Base-by-base conservation (phyloP, 2,888 invertebrate genomes). In the Imbricaverruca yamaguchii region DNA sequence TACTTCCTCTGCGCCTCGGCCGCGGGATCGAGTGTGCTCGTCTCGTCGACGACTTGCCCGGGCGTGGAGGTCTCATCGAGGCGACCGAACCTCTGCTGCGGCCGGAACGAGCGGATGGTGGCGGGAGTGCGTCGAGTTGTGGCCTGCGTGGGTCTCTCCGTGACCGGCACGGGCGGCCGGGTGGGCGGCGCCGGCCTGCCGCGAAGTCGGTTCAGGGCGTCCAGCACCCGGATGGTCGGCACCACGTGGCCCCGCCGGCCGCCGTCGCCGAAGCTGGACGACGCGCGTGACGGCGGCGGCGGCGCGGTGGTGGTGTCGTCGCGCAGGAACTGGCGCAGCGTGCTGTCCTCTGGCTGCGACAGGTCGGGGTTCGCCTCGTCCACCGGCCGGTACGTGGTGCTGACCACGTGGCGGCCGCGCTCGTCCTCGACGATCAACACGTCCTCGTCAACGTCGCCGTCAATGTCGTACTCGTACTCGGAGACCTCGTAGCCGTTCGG, bases 391-490 rank as follows among this genome's bases (percentile, higher is more conserved):
- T 57, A 78, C 10, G 78, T 78, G 23, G 78, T 78, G 57, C 56
- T 57, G 13, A 78, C 56, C 7, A 23, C 12, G 7, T 57, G 56
- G 11, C 57, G n/a, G 12, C 78, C 78, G 2, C 57, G 10, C 8
- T 78, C 78, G 78, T 78, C 78, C 15, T 78, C 78, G 13, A 57
- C 23, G 57, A 78, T 78, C 12, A 78, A 23, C 11, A 78, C 23
- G 57, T 78, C 78, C n/a, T 78, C 78, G 23, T 78, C 23, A 2
- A 57, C 56, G 23, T 78, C 57, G 9, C 78, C 78, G 18, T 11
- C 78, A 13, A 78, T 78, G 23, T 56, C 56, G 57, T 57, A 57
- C 57, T 78, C 57, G 25, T 78, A 78, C 25, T 78, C 78, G 12
- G 23, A 23, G 1, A 78, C 78, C 78, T 78, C 78, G 23, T 78